These are phyloP conservation scores for Odontothrips loti DNA, from an alignment of 2,888 invertebrate genomes.

Conservation along the genomic window DNA sequence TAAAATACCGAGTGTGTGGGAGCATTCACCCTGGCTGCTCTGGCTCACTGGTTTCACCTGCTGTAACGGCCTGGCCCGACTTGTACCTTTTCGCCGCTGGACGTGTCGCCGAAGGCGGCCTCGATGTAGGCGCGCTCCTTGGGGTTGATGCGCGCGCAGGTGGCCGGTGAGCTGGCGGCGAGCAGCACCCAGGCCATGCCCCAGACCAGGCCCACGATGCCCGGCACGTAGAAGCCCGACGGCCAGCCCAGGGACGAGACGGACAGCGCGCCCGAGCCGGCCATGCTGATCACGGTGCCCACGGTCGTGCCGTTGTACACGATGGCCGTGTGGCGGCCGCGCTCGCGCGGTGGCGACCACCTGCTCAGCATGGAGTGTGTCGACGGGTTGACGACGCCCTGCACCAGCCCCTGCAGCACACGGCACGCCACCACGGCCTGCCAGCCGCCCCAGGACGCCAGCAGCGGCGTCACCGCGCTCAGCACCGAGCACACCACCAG, in stretches of 20 bases:
- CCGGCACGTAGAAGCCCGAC: conserved; percentile 70
- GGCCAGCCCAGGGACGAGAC: conserved; percentile 70
- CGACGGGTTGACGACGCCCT: conserved; percentile 11
- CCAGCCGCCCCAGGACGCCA: conserved; percentile 61
- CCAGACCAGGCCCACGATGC: conserved; percentile 60
- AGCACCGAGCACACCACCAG: conserved; percentile 58
- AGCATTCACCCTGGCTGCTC: too few species aligned
- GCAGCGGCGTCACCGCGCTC: conserved; percentile 62
- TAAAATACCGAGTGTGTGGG: too few species aligned
- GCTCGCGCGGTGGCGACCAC: not conserved
- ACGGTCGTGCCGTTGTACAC: conserved; percentile 13
- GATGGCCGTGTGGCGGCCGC: conserved; percentile 10
- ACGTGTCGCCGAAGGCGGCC: conserved; percentile 46
- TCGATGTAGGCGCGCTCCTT: conserved; percentile 65
- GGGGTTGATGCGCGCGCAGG: conserved; percentile 54
- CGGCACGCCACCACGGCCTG: conserved; percentile 60
- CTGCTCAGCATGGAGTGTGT: conserved; percentile 8
- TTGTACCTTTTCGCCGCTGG: conserved; percentile 42
- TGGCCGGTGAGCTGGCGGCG: conserved; percentile 63
- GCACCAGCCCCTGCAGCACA: conserved; percentile 65
- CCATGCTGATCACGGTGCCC: conserved; percentile 71
- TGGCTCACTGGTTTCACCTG: too few species aligned
- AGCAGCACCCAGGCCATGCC: conserved; percentile 55
- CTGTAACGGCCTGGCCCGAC: not conserved
- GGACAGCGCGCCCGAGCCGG: conserved; percentile 65